Base-by-base conservation (phyloP, 2,888 invertebrate species). In the Cantharis nigra region DNA sequence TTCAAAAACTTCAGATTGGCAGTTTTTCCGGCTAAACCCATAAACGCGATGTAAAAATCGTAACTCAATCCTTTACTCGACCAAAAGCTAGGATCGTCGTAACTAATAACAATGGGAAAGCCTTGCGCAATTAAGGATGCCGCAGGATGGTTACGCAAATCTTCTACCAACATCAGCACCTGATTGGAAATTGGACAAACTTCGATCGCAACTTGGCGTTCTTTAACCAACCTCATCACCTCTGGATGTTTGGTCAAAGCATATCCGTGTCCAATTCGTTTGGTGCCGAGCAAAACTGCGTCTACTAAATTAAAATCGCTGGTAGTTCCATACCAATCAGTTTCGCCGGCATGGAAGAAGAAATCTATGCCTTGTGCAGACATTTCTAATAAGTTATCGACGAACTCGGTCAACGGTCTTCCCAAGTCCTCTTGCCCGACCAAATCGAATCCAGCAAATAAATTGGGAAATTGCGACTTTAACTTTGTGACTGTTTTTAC, bases 361-460 rank as follows among this genome's bases (percentile, higher is more conserved):
- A 87, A 84, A 30, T 84, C 82, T 9, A 84, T 82, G 5, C 81
- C 79, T 70, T 80, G 23, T 1, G 70, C 26, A 0, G 90, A 89
- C 5, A 91, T 85, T 3, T 86, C 83, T 26, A 90, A 82, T 49
- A 94, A 83, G 75, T 91, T 88, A 0, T 92, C 89, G 0, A 92
- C 89, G 79, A 93, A 95, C 2, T 91, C 90, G 62, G 89, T 86
- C 0, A 96, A 85, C 0, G 95, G 93, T 63, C 87, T 86, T 0
- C 95, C 95, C 64, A 87, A 82, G 84, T 96, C 96, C 85, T 96
- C 96, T 85, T 95, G 94, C 0, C 95, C 95, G 0, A 96, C 95
- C 79, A 96, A 89, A 89, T 96, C 96, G 82, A 96, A 96, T 3
- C 96, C 96, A 30, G 92, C 93, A 23, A 96, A 88, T 77, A 93